A percentile compares a stretch with the other conserved stretches of the same genome.
Evolutionary conservation across 2,113 vertebrate species (phyloP).

Genomic region (Halichoeres trimaculatus): DNA sequence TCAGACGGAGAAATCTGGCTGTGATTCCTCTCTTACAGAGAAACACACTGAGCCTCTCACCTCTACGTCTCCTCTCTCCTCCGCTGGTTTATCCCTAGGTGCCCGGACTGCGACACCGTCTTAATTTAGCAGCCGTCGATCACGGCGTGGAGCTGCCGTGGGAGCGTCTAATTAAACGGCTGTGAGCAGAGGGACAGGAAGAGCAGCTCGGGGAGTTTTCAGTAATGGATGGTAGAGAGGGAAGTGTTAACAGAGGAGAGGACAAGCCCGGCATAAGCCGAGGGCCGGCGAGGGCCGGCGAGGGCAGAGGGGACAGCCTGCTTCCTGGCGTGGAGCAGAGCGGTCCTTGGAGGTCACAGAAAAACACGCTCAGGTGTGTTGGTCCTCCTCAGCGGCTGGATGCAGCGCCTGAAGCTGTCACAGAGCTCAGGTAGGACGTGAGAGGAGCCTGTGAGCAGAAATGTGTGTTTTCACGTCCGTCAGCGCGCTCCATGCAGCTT

Average conservation of each 20-base stretch:
- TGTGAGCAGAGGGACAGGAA: slow-evolving; percentile 49
- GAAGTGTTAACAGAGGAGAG: slow-evolving; percentile 19
- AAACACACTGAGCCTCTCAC: too few relatives aligned
- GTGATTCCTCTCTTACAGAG: too few relatives aligned
- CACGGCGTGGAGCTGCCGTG: slow-evolving; percentile 13
- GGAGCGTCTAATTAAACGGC: slow-evolving; percentile 78
- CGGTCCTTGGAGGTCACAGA: slow-evolving; percentile 62
- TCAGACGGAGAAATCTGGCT: too few relatives aligned
- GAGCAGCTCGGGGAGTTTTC: slow-evolving; percentile 43
- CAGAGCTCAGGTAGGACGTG: too few relatives aligned
- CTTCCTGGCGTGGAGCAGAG: slow-evolving; percentile 38
- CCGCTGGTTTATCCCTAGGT: neutral
- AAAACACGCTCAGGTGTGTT: slow-evolving; percentile 50
- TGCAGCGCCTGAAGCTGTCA: too few relatives aligned
- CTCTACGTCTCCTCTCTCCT: neutral
- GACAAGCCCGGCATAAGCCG: slow-evolving; percentile 16
- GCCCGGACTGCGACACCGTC: slow-evolving; percentile 43
- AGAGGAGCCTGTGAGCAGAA: too few relatives aligned
- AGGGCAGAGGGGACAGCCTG: slow-evolving; percentile 59
- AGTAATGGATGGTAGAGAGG: slow-evolving; percentile 10
- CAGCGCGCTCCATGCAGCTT: neutral
- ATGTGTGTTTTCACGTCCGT: too few relatives aligned
- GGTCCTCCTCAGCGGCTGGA: slow-evolving; percentile 18
- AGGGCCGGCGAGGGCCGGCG: too few relatives aligned
- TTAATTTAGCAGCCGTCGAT: slow-evolving; percentile 69